Evolutionary conservation across 2,113 vertebrate species (phyloP).

Genomic region (human (Homo sapiens)): GRCh38 chr6:55442001-55442500

Average conservation of each 20-base stretch:
- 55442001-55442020: not conserved
- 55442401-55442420: not conserved
- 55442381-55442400: not conserved
- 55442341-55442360: not conserved
- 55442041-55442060: not conserved
- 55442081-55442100: fast-evolving
- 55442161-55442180: not conserved
- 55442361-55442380: not conserved
- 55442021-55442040: not conserved
- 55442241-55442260: not conserved
- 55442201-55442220: not conserved
- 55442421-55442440: not conserved
- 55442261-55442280: not conserved
- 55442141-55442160: not conserved
- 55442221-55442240: not conserved
- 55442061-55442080: not conserved
- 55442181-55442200: not conserved
- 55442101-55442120: not conserved
- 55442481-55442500: not conserved
- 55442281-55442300: not conserved
- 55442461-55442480: not conserved
- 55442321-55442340: not conserved
- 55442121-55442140: not conserved
- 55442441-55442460: not conserved
- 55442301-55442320: not conserved